Evolutionary conservation across 2,797 vertebrate genomes (phyloP).

Genomic region (Paratrypauchen microcephalus): DNA sequence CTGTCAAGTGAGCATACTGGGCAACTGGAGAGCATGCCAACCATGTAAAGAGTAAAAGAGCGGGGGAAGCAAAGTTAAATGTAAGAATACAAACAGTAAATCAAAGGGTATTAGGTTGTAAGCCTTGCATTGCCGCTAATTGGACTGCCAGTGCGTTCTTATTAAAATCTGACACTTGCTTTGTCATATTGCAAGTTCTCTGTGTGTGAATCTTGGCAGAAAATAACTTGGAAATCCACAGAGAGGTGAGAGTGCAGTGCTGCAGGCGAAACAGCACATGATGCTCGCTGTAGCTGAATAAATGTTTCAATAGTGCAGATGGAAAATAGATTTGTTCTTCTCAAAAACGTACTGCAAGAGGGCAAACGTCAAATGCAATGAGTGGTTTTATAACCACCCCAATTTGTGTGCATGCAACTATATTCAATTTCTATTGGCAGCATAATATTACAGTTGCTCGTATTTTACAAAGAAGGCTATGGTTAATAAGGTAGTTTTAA

Average conservation of each 20-base stretch:
- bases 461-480: neutral
- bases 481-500: neutral
- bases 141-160: conserved; percentile 52
- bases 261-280: conserved; percentile 21
- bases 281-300: conserved; percentile 28
- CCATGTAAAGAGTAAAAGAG: conserved; percentile 44
- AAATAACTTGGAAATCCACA: conserved; percentile 29
- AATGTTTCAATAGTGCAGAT: conserved; percentile 30
- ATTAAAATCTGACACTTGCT: conserved; percentile 48
- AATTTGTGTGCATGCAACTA: neutral
- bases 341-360: conserved; percentile 11
- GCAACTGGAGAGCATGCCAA: conserved; percentile 45
- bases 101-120: conserved; percentile 62
- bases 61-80: conserved; percentile 46
- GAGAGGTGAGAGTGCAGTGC: conserved; percentile 37
- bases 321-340: conserved; percentile 17
- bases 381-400: conserved; percentile 11
- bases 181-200: conserved; percentile 26
- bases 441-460: neutral
- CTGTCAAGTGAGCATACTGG: conserved; percentile 52
- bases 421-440: neutral
- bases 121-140: conserved; percentile 58
- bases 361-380: conserved; percentile 15
- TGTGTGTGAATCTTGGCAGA: conserved; percentile 36
- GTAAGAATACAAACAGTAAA: conserved; percentile 49